phyloP scores from a whole-genome alignment of 1,140 invertebrate genomes.

The Armadillidium nasatum region DNA sequence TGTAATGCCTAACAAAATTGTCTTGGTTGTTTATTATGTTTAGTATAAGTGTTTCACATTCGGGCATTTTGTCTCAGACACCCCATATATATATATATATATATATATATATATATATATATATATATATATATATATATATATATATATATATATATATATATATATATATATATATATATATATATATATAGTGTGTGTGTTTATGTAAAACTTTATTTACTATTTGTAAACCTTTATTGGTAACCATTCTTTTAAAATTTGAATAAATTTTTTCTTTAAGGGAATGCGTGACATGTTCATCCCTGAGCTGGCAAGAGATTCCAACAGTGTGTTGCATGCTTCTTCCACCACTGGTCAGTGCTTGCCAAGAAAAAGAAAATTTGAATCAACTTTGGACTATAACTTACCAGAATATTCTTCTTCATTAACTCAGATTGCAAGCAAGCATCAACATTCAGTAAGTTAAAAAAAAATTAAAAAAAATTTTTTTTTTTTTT shows the following conservation, averaged over 20 bases:
- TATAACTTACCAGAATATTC: neutral
- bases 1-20: no score
- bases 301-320: neutral
- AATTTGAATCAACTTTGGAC: neutral
- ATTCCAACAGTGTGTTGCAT: neutral
- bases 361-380: neutral
- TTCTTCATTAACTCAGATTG: neutral
- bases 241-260: neutral
- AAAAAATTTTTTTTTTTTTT: no score
- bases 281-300: slow-evolving; percentile 3
- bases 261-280: neutral
- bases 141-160: neutral
- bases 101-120: neutral
- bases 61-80: no score
- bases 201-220: neutral
- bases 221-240: neutral
- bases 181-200: no score
- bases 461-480: no score
- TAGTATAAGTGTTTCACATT: neutral
- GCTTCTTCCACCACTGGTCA: neutral
- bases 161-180: neutral
- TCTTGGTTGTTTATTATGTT: neutral
- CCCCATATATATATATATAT: no score
- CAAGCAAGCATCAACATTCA: neutral
- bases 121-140: neutral